Conservation (phyloP, 2,888 invertebrate species). For the Erannis defoliaria region DNA sequence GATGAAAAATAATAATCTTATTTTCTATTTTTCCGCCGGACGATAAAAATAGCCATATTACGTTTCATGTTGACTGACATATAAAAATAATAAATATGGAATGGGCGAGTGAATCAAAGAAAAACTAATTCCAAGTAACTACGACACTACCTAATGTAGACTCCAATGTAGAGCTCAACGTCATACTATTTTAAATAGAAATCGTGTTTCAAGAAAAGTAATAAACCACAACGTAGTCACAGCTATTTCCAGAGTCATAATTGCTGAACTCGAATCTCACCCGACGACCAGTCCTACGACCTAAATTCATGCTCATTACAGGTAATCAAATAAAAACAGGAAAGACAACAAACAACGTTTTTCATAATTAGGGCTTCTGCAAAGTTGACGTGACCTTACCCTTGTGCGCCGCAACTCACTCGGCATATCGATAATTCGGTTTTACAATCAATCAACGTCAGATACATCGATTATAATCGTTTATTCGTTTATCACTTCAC, state of each 20-base stretch:
- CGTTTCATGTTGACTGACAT: conserved; percentile 13
- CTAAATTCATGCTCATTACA: conserved; percentile 24
- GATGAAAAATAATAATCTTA: no score
- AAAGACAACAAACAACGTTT: conserved; percentile 24
- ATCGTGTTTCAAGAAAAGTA: conserved; percentile 3
- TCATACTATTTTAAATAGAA: not conserved
- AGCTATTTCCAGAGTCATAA: conserved; percentile 23
- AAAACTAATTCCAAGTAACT: not conserved
- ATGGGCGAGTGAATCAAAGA: not conserved
- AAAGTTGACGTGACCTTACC: conserved; percentile 59
- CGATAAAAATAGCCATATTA: conserved; percentile 29
- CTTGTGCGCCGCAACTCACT: conserved; percentile 65
- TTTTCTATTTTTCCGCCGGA: conserved; percentile 26
- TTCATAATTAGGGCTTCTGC: conserved; percentile 12
- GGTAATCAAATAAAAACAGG: conserved; percentile 29
- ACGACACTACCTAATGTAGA: not conserved
- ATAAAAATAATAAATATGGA: conserved; percentile 1
- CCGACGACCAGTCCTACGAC: conserved; percentile 12
- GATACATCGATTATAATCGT: conserved; percentile 46
- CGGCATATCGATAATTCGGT: conserved; percentile 59
- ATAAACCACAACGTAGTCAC: conserved; percentile 18
- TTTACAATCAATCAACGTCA: conserved; percentile 53
- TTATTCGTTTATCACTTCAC: conserved; percentile 41
- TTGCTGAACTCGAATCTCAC: conserved; percentile 7
- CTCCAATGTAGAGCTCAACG: not conserved